These are phyloP conservation scores for Calliopum simillimum DNA, from an alignment of 2,888 invertebrate genomes.

Conservation along the genomic window DNA sequence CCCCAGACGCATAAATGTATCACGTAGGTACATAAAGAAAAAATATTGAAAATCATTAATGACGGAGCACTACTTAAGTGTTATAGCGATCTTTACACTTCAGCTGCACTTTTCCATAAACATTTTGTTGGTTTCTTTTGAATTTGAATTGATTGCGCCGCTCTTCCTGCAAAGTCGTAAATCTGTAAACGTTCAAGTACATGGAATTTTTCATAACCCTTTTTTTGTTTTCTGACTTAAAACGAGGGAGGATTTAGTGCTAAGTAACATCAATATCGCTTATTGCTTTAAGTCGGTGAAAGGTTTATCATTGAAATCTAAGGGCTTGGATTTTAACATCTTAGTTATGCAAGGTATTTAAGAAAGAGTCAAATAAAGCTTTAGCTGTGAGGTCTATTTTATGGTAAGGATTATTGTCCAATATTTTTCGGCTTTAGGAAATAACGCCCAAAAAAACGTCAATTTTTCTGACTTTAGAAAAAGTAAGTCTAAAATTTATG, in stretches of 20 bases:
- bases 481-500: too few relatives aligned
- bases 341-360: too few relatives aligned
- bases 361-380: too few relatives aligned
- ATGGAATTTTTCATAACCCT: not conserved
- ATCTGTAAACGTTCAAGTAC: conserved; percentile 16
- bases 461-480: too few relatives aligned
- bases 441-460: too few relatives aligned
- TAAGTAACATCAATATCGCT: not conserved
- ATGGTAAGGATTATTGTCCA: too few relatives aligned
- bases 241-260: not conserved
- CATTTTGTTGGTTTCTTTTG: conserved; percentile 48
- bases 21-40: too few relatives aligned
- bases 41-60: too few relatives aligned
- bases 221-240: not conserved
- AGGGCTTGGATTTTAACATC: not conserved
- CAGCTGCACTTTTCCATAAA: conserved; percentile 40
- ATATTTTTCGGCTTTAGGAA: too few relatives aligned
- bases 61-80: conserved; percentile 2
- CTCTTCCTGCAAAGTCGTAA: conserved; percentile 4
- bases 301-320: conserved; percentile 12
- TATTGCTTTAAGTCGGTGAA: conserved; percentile 10
- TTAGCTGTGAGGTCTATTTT: too few relatives aligned
- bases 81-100: conserved; percentile 42
- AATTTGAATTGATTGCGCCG: conserved; percentile 14
- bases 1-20: too few relatives aligned